Evolutionary conservation across 1,140 invertebrate genomes (phyloP).

Genomic region (Heliconius hermathena): DNA sequence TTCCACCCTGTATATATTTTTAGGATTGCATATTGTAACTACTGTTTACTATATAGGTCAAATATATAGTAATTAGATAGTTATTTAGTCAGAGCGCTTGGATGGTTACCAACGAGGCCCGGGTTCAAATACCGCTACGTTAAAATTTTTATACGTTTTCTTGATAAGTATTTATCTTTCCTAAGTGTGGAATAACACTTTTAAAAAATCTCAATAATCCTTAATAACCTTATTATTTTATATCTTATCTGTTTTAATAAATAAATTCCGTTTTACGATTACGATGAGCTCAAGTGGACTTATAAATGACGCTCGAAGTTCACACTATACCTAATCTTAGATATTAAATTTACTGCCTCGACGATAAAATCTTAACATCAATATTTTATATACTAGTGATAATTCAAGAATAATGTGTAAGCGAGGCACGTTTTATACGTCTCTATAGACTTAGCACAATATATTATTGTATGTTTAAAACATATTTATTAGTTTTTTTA

Average conservation of each 20-base stretch:
- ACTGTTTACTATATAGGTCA: too few relatives aligned
- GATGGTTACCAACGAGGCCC: too few relatives aligned
- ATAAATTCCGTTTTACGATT: constrained; percentile 7
- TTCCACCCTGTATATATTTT: too few relatives aligned
- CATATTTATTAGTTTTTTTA: neutral
- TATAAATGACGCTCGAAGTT: constrained; percentile 4
- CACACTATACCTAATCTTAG: neutral
- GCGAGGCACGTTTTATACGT: constrained; percentile 21
- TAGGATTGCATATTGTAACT: too few relatives aligned
- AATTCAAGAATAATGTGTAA: constrained; percentile 22
- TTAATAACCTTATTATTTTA: neutral
- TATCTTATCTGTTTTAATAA: neutral
- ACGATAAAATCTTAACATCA: constrained; percentile 28
- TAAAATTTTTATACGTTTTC: too few relatives aligned
- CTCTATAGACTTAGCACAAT: neutral
- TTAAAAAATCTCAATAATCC: neutral
- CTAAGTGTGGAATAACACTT: too few relatives aligned
- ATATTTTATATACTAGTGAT: constrained; percentile 21
- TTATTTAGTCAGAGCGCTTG: too few relatives aligned
- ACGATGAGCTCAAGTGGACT: constrained; percentile 12
- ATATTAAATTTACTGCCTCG: constrained; percentile 17
- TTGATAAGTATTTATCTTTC: too few relatives aligned
- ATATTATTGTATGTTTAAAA: neutral
- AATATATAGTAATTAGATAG: too few relatives aligned
- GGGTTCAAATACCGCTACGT: too few relatives aligned